Evolutionary conservation across 2,888 invertebrate genomes (phyloP), one percentile per base, ranked within the genome.

Genomic region (Clunio marinus): DNA sequence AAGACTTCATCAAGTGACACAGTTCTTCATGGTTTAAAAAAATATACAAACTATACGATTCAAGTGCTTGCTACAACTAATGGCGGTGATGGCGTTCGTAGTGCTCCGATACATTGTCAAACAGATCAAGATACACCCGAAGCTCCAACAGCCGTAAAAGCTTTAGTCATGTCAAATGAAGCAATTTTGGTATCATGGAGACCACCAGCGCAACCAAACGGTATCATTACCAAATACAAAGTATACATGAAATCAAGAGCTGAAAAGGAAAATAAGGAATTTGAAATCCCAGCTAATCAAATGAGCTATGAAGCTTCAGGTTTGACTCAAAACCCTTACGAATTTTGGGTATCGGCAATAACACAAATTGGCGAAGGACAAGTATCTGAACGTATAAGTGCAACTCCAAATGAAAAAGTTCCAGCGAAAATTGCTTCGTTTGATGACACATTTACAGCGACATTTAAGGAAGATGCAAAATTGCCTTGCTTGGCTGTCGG

Each of bases 71-170:
- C 96, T 22, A 96, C 89, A 74, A 96, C 96, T 5, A 89, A 94
- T 69, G 96, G 94, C 71, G 97, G 97, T 10, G 96, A 96, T 77
- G 96, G 96, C 70, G 94, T 94, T 57, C 86, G 93, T 72, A 79
- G 79, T 72, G 73, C 74, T n/a, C 73, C 79, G 69, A 92, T 96
- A 73, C 93, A 93, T 78, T 94, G 96, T 77, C 91, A 91, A 81
- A 96, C 96, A 62, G 93, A 94, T 82, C 95, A 96, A 81, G 96
- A 96, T 79, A 92, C 92, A 70, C 96, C 96, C 41, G 95, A 94
- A 80, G 88, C 93, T 7, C 96, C 96, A 55, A 88, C 91, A 70
- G 91, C 93, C 67, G 90, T 96, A 3, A 96, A 96, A 79, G 93
- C 96, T 15, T 80, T 95, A 45, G 93, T 95, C 10, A 93, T 94